A percentile compares a stretch with the other conserved stretches of the same genome.
phyloP scores from a whole-genome alignment of 2,113 vertebrate species.

The Caracal caracal region DNA sequence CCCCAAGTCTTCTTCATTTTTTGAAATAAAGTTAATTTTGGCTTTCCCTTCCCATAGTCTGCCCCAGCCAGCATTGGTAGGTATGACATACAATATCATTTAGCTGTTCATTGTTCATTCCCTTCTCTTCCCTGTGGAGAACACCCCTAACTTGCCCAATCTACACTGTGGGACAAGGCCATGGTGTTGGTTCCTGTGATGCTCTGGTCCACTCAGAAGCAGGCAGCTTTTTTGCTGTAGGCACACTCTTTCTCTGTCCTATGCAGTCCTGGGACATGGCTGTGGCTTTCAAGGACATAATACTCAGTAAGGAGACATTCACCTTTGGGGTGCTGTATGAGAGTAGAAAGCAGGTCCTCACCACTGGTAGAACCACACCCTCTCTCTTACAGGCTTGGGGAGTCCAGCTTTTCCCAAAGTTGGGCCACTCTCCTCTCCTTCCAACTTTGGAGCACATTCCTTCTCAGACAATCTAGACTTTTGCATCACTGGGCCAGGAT shows the following conservation, averaged over 20 bases:
- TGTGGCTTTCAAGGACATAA: background rate
- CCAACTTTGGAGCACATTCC: background rate
- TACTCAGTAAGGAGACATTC: background rate
- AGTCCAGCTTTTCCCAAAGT: background rate
- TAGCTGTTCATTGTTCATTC: background rate
- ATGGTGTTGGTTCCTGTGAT: background rate
- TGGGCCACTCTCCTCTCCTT: background rate
- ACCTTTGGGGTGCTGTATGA: too few relatives aligned
- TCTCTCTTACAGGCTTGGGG: background rate
- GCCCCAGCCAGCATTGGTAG: background rate
- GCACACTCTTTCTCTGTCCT: background rate
- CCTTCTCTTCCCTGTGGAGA: background rate
- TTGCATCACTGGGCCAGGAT: background rate
- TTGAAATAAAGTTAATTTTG: background rate
- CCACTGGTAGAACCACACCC: background rate
- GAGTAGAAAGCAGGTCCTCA: background rate
- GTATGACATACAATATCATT: background rate
- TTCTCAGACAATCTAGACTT: background rate
- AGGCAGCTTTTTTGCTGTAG: background rate
- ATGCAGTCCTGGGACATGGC: background rate
- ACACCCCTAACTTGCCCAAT: background rate
- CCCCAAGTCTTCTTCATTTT: background rate
- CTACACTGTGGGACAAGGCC: background rate
- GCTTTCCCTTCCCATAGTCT: background rate
- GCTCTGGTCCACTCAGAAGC: background rate